Evolutionary conservation across 2,113 vertebrate species (phyloP).

Genomic region (Diglossa brunneiventris): DNA sequence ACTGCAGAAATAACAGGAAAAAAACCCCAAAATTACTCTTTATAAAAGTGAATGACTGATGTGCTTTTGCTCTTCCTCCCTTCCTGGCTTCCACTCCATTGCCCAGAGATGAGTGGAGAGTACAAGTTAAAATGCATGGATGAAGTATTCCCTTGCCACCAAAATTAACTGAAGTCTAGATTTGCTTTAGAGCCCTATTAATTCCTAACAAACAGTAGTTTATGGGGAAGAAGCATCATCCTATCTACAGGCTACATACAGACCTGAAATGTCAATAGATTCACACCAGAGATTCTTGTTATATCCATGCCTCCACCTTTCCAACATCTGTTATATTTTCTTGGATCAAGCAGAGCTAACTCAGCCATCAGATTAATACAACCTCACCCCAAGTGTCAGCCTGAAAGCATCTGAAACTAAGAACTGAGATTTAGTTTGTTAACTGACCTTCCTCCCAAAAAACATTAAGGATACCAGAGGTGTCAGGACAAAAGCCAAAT

Average conservation of each 20-base stretch:
- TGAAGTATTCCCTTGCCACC: neutral
- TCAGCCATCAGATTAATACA: neutral
- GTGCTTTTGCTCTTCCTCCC: neutral
- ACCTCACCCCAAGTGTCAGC: neutral
- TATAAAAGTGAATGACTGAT: neutral
- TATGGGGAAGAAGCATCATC: neutral
- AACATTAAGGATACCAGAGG: neutral
- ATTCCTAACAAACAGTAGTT: neutral
- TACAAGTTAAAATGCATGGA: neutral
- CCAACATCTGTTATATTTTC: neutral
- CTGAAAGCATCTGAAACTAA: neutral
- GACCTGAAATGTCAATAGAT: neutral
- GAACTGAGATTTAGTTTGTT: neutral
- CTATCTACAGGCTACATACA: neutral
- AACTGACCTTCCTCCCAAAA: neutral
- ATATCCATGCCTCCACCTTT: neutral
- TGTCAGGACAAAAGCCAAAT: neutral
- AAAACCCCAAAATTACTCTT: fast-evolving
- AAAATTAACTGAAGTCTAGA: neutral
- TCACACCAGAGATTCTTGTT: neutral
- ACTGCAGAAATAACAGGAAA: neutral
- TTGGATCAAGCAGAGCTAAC: neutral
- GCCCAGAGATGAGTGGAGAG: neutral
- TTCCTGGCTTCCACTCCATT: neutral
- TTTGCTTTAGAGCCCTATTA: neutral